A percentile compares a stretch with the other conserved stretches of the same genome.
Conservation (phyloP, 2,113 vertebrate genomes). For the Riparia riparia region DNA sequence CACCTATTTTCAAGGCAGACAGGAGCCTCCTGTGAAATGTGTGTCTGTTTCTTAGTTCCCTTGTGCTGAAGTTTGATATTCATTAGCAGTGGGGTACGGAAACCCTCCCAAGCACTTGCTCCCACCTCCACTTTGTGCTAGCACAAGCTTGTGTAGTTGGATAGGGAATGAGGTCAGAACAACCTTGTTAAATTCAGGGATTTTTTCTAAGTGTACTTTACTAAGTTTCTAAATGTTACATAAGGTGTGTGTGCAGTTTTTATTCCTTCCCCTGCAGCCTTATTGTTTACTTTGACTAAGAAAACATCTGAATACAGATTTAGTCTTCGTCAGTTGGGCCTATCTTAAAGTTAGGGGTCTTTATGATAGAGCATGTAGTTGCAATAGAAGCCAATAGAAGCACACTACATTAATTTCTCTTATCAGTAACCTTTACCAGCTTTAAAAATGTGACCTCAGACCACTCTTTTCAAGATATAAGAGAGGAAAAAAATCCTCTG, state of each 20-base stretch:
- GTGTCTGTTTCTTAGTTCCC: background rate
- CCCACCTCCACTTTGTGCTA: background rate
- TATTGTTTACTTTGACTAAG: background rate
- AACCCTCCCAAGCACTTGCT: background rate
- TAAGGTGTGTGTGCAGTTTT: background rate
- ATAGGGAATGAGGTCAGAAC: background rate
- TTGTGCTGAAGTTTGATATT: background rate
- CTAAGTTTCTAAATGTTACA: background rate
- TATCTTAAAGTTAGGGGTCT: background rate
- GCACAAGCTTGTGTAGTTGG: background rate
- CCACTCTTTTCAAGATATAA: background rate
- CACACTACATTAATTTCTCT: background rate
- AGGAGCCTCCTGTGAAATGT: background rate
- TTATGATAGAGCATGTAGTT: rapidly evolving
- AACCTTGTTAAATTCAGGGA: background rate
- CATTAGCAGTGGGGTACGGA: background rate
- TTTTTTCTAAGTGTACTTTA: background rate
- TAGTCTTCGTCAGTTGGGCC: background rate
- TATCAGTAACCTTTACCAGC: background rate
- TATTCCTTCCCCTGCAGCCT: background rate
- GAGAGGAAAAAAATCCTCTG: background rate
- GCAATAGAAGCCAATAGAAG: background rate
- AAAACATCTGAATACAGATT: background rate
- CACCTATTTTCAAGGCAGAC: background rate
- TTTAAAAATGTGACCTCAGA: background rate